Evolutionary conservation across 2,797 vertebrate species (phyloP).

Genomic region (Menidia menidia): DNA sequence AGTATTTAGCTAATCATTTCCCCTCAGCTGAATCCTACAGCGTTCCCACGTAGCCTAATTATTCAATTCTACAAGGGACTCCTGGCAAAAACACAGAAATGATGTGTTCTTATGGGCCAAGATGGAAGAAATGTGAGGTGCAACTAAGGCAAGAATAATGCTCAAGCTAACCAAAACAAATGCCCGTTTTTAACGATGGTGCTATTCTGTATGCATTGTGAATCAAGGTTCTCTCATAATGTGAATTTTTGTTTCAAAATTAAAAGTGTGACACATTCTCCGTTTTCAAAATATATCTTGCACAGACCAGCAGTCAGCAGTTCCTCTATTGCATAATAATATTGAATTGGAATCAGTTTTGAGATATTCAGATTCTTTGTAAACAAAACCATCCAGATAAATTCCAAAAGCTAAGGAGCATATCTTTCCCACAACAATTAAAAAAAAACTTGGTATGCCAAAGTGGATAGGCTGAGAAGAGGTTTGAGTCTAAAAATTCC

Average conservation of each 20-base stretch:
- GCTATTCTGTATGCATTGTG: slow-evolving; percentile 17
- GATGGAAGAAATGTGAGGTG: not conserved
- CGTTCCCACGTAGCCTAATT: slow-evolving; percentile 83
- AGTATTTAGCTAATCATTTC: slow-evolving; percentile 86
- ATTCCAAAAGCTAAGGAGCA: too few relatives aligned
- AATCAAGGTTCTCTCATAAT: slow-evolving; percentile 7
- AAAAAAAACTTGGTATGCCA: too few relatives aligned
- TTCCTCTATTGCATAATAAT: too few relatives aligned
- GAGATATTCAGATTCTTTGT: too few relatives aligned
- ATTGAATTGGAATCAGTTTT: too few relatives aligned
- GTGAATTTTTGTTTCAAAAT: slow-evolving; percentile 1
- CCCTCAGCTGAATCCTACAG: slow-evolving; percentile 82
- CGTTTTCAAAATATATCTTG: too few relatives aligned
- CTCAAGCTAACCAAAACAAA: slow-evolving; percentile 18
- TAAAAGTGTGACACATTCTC: too few relatives aligned
- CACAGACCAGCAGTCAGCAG: too few relatives aligned
- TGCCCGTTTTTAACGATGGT: slow-evolving; percentile 17
- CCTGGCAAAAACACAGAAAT: slow-evolving; percentile 6
- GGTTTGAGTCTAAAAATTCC: not conserved
- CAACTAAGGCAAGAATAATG: slow-evolving; percentile 13
- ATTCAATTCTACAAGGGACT: slow-evolving; percentile 39
- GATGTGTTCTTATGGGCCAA: slow-evolving; percentile 17
- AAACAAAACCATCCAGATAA: too few relatives aligned
- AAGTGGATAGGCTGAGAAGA: too few relatives aligned
- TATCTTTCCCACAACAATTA: too few relatives aligned